Evolutionary conservation across 2,113 vertebrate genomes (phyloP).

Genomic region (Pelodiscus sinensis): DNA sequence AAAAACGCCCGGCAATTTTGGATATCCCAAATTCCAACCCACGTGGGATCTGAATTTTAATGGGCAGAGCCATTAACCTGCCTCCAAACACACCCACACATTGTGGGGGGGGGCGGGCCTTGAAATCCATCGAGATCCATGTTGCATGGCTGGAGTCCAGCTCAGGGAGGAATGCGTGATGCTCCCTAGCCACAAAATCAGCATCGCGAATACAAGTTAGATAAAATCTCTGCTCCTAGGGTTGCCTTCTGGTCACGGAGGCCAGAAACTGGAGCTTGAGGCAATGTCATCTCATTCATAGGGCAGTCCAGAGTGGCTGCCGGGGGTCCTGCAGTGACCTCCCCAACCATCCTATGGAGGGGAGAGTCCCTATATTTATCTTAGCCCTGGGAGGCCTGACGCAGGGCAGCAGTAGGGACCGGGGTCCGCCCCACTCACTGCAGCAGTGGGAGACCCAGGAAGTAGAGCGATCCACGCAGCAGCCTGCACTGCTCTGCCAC

Average conservation of each 20-base stretch:
- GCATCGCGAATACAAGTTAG: neutral
- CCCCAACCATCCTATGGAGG: no score
- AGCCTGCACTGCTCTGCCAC: no score
- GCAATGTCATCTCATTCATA: no score
- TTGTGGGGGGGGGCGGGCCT: neutral
- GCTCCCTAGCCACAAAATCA: neutral
- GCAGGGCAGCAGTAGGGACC: no score
- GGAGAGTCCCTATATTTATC: no score
- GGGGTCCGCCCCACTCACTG: no score
- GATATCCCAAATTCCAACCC: neutral
- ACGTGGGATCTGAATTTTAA: neutral
- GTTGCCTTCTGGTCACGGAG: neutral
- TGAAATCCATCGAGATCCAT: accelerated
- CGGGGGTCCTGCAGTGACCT: no score
- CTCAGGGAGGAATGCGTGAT: neutral
- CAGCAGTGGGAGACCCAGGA: no score
- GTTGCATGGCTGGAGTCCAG: neutral
- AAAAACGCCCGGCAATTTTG: neutral
- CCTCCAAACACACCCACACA: neutral
- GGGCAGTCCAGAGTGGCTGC: no score
- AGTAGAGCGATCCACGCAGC: no score
- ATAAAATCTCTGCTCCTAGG: neutral
- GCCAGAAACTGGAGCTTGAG: accelerated
- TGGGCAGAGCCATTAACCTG: neutral
- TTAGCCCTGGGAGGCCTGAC: no score